Base-by-base conservation (phyloP, 1,140 invertebrate genomes). In the Drusus annulatus region DNA sequence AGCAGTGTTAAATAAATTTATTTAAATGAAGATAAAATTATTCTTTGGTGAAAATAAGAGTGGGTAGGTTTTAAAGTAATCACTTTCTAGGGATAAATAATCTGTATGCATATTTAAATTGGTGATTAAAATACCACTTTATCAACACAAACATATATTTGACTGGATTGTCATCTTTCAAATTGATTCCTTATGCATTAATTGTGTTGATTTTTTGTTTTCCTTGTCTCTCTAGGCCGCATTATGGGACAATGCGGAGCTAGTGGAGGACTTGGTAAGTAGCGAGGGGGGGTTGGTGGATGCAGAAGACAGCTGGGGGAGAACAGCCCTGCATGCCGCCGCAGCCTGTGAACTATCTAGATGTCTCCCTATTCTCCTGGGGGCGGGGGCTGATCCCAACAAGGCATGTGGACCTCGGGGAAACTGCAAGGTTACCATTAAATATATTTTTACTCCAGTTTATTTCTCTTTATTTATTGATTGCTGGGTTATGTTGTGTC, bases 201-300 rank as follows among this genome's bases (percentile, higher is more conserved):
- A 28, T 28, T 28, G 25, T 28, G 5, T 2, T 28, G 54, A 21
- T 56, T 56, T 17, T 17, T 15, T 19, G 25, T 54, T 23, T 54
- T 54, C 19, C 8, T 76, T 8, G 21, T 76, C 50, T 23, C 13
- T 56, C 31, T 50, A 96, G 92, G 96, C 96, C 17, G 96, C 96
- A 3, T 87, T 98, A 21, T 98, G 96, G 95, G 96, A 98, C 87
- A 98, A 98, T 86, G 93, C 94, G 13, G 96, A 98, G 85, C 90
- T 98, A 1, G 88, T 98, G 28, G 93, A 94, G 86, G 96, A 97
- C 88, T 88, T 98, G 45, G 84, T 98, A 2, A 90, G 93, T 73
- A 95, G 94, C 2, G 87, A 91, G 28, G 87, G 89, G n/a, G 91
- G 93, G 62, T 86, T 88, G 75, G 93, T 96, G 17, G 94, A 97